phyloP scores from a whole-genome alignment of 64 coral and sea anemone species.

The Cladopsammia gracilis region DNA sequence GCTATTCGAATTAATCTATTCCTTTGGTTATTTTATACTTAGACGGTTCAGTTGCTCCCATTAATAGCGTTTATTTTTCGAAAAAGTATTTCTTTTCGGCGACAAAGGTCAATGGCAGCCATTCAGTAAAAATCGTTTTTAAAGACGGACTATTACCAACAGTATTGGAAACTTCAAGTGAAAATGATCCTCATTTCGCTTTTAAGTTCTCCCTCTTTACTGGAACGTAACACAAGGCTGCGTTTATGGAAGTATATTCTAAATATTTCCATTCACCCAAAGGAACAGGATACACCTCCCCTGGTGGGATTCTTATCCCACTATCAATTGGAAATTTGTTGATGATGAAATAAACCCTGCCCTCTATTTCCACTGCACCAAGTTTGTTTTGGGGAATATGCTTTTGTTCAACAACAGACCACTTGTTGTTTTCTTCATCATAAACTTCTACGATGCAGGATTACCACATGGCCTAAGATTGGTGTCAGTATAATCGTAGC shows the following conservation, averaged over 20 bases:
- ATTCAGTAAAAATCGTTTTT: too few species aligned
- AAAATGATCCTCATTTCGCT: not conserved
- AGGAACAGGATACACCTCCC: conserved; percentile 36
- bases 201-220: not conserved
- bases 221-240: not conserved
- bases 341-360: conserved; percentile 27
- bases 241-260: too few species aligned
- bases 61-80: too few species aligned
- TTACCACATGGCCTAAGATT: not conserved
- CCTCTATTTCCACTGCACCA: conserved; percentile 15
- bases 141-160: too few species aligned
- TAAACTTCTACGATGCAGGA: conserved; percentile 26
- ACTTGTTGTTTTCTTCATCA: conserved; percentile 5
- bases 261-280: conserved; percentile 8
- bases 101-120: too few species aligned
- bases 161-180: too few species aligned
- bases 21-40: too few species aligned
- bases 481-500: too few species aligned
- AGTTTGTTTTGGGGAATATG: conserved; percentile 40
- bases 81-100: too few species aligned
- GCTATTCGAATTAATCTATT: too few species aligned
- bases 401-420: conserved; percentile 12
- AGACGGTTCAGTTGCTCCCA: too few species aligned
- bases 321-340: conserved; percentile 20
- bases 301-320: conserved; percentile 34